Evolutionary conservation across 1,140 invertebrate genomes (phyloP).

Genomic region (Stenopsyche tienmushanensis): DNA sequence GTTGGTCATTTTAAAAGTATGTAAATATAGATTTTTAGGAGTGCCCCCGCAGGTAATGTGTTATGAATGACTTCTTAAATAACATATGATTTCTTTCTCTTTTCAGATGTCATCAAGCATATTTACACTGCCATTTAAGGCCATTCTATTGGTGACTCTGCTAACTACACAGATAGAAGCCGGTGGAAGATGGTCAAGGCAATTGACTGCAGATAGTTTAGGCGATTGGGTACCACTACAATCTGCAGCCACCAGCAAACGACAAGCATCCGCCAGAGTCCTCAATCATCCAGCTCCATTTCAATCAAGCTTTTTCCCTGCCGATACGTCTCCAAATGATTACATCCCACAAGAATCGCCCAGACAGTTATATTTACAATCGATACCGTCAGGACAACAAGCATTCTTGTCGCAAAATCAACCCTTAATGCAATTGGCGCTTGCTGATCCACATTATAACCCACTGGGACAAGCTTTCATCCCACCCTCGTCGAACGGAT

Average conservation of each 20-base stretch:
- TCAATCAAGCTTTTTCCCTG: constrained; percentile 48
- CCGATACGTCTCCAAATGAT: constrained; percentile 47
- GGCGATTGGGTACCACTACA: constrained; percentile 37
- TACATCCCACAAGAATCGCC: constrained; percentile 49
- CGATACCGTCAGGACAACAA: constrained; percentile 46
- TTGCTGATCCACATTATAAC: constrained; percentile 29
- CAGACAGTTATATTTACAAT: constrained; percentile 51
- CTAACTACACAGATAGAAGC: constrained; percentile 8
- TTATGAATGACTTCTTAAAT: too few relatives aligned
- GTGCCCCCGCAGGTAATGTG: too few relatives aligned
- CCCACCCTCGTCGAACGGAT: constrained; percentile 45
- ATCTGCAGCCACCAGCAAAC: constrained; percentile 43
- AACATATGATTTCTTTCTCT: too few relatives aligned
- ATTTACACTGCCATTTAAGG: background rate
- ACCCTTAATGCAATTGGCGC: constrained; percentile 26
- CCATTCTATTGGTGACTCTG: constrained; percentile 1
- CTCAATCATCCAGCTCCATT: constrained; percentile 50
- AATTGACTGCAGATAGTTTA: constrained; percentile 24
- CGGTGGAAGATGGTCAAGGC: constrained; percentile 34
- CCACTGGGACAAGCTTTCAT: constrained; percentile 51
- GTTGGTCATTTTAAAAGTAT: too few relatives aligned
- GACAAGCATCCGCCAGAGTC: constrained; percentile 54
- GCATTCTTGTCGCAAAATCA: constrained; percentile 48
- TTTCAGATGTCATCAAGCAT: constrained; percentile 19
- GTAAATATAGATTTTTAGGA: too few relatives aligned